Conservation (phyloP, 2,888 invertebrate genomes). For the Spodoptera picta region DNA sequence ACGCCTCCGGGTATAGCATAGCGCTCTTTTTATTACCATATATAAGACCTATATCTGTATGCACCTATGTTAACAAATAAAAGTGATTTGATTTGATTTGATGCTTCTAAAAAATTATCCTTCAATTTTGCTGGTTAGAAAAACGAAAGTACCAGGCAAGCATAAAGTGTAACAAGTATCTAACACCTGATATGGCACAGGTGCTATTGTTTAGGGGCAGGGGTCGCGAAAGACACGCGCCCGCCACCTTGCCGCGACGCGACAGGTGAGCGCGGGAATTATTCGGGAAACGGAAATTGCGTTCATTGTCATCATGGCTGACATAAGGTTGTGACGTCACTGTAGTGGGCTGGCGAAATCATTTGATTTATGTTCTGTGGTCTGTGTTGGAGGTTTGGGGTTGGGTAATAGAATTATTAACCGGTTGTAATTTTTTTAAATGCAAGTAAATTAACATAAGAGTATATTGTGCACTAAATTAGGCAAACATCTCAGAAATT, state of each 20-base stretch:
- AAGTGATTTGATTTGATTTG: too few relatives aligned
- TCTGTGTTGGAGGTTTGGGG: background rate
- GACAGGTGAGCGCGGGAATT: slow-evolving; percentile 74
- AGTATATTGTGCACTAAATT: too few relatives aligned
- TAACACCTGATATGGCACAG: slow-evolving; percentile 59
- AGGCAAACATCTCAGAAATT: too few relatives aligned
- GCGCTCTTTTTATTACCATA: too few relatives aligned
- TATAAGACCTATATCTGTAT: too few relatives aligned
- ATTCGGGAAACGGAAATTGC: slow-evolving; percentile 74
- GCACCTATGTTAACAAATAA: too few relatives aligned
- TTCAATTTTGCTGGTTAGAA: slow-evolving; percentile 9
- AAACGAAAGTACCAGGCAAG: slow-evolving; percentile 45
- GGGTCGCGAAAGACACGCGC: slow-evolving; percentile 63
- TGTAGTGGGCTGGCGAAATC: slow-evolving; percentile 4
- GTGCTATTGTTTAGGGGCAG: slow-evolving; percentile 58
- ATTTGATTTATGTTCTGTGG: slow-evolving; percentile 8
- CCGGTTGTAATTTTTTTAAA: background rate
- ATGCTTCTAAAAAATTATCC: background rate
- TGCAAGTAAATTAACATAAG: too few relatives aligned
- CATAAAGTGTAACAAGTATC: slow-evolving; percentile 44
- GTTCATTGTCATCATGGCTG: slow-evolving; percentile 45
- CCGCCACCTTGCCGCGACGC: slow-evolving; percentile 66
- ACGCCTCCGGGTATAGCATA: too few relatives aligned
- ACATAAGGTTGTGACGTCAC: slow-evolving; percentile 38
- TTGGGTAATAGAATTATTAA: background rate